A percentile compares a stretch with the other conserved stretches of the same genome.
Conservation (phyloP, 2,113 vertebrate genomes). For the Turdus rufiventris region DNA sequence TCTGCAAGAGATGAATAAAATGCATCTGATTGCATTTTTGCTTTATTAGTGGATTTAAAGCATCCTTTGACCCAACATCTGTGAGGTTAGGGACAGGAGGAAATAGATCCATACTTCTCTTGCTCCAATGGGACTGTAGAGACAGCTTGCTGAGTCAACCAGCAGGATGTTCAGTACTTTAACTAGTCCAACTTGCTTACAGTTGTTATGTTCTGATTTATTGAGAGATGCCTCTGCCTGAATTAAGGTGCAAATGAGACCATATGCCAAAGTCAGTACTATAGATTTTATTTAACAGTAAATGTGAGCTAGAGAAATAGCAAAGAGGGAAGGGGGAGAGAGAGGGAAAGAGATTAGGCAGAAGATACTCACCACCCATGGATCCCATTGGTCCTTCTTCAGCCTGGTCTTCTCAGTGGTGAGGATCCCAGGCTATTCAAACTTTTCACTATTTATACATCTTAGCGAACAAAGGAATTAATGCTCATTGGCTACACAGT, state of each 20-base stretch:
- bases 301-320: not conserved
- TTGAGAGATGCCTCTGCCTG: not conserved
- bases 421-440: not conserved
- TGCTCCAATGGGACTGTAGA: not conserved
- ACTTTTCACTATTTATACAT: not conserved
- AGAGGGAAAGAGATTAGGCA: not conserved
- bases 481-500: not conserved
- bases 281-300: not conserved
- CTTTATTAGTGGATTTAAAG: slow-evolving; percentile 18
- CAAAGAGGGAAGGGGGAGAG: not conserved
- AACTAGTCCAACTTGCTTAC: not conserved
- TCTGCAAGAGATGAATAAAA: not conserved
- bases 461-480: not conserved
- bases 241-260: not conserved
- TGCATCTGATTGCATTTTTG: slow-evolving; percentile 3
- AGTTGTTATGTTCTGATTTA: not conserved
- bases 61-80: slow-evolving; percentile 38
- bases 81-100: not conserved
- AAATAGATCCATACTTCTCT: not conserved
- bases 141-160: not conserved
- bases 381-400: not conserved
- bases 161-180: not conserved
- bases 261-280: not conserved
- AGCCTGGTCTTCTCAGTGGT: not conserved
- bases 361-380: not conserved